Evolutionary conservation across 2,888 invertebrate genomes (phyloP).

Genomic region (Lochmaea capreae): DNA sequence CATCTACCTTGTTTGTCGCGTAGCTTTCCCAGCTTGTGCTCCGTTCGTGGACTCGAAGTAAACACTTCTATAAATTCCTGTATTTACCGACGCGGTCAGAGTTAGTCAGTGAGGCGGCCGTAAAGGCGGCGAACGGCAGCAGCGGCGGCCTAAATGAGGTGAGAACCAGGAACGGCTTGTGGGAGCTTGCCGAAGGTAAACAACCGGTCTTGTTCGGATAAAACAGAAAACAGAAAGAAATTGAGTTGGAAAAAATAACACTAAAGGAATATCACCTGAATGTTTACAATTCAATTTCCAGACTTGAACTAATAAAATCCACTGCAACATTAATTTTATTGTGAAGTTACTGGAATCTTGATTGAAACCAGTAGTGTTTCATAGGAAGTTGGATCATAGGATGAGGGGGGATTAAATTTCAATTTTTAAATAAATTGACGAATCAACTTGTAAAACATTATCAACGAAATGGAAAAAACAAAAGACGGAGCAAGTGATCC

Average conservation of each 20-base stretch:
- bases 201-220: conserved; percentile 13
- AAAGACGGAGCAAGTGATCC: too few relatives aligned
- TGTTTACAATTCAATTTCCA: neutral
- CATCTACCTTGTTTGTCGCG: conserved; percentile 43
- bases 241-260: conserved; percentile 2
- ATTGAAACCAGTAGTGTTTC: too few relatives aligned
- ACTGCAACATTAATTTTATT: too few relatives aligned
- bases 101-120: conserved; percentile 33
- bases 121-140: conserved; percentile 13
- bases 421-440: too few relatives aligned
- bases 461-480: too few relatives aligned
- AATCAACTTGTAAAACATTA: too few relatives aligned
- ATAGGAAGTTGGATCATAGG: too few relatives aligned
- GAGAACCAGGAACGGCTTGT: conserved; percentile 32
- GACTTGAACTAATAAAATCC: too few relatives aligned
- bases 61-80: conserved; percentile 61
- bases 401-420: too few relatives aligned
- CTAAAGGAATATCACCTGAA: neutral
- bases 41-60: conserved; percentile 45
- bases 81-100: conserved; percentile 55
- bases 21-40: conserved; percentile 20
- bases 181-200: conserved; percentile 26
- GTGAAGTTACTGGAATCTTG: too few relatives aligned
- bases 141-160: conserved; percentile 26
- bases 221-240: conserved; percentile 12